phyloP scores from a whole-genome alignment of 2,888 invertebrate species.

The Apamea monoglypha region DNA sequence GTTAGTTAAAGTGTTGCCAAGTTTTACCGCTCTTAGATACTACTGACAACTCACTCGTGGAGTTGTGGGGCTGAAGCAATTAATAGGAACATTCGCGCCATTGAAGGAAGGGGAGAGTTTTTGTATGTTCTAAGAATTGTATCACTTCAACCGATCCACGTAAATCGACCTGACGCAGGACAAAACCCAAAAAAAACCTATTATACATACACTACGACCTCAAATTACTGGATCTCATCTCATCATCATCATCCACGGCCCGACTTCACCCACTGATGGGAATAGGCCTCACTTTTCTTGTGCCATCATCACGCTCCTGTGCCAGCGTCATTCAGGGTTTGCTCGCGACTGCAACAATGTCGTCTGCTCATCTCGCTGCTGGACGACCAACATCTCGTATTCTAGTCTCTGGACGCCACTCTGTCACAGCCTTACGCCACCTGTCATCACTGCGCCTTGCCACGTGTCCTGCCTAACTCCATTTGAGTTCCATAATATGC shows the following conservation, averaged over 20 bases:
- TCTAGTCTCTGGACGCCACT: neutral
- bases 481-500: too few species aligned
- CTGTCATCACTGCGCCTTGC: neutral
- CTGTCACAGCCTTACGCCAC: neutral
- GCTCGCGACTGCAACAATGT: neutral
- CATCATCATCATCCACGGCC: too few species aligned
- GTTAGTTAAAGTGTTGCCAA: slow-evolving; percentile 32
- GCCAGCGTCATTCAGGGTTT: too few species aligned
- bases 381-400: too few species aligned
- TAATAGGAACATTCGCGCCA: slow-evolving; percentile 6
- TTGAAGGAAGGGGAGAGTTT: neutral
- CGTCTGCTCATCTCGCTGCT: neutral
- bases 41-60: slow-evolving; percentile 15
- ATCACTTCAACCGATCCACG: neutral
- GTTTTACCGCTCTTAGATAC: slow-evolving; percentile 20
- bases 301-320: too few species aligned
- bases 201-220: neutral
- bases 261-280: too few species aligned
- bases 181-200: too few species aligned
- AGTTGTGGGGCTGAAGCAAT: slow-evolving; percentile 15
- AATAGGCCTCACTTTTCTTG: too few species aligned
- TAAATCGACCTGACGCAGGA: too few species aligned
- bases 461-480: neutral
- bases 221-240: neutral
- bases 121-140: neutral